Conservation (phyloP, 2,888 invertebrate species). For the Plagodis dolabraria region DNA sequence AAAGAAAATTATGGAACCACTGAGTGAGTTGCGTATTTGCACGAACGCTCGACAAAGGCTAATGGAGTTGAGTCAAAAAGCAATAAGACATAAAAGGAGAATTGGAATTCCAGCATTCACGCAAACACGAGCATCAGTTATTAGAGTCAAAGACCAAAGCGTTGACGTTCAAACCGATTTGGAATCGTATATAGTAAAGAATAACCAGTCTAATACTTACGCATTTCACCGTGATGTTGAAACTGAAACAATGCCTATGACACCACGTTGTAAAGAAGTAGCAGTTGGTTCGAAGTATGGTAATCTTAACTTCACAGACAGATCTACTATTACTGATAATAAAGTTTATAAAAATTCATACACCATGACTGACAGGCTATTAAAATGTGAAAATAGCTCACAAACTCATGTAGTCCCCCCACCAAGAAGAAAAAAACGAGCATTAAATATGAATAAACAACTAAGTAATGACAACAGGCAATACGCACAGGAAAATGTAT, state of each 20-base stretch:
- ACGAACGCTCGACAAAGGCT: slow-evolving; percentile 84
- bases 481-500: slow-evolving; percentile 55
- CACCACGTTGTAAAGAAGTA: slow-evolving; percentile 78
- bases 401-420: slow-evolving; percentile 68
- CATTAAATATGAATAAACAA: slow-evolving; percentile 33
- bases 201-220: slow-evolving; percentile 50
- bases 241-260: slow-evolving; percentile 73
- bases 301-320: slow-evolving; percentile 61
- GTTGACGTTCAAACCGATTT: slow-evolving; percentile 84
- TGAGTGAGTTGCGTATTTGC: slow-evolving; percentile 84
- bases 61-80: slow-evolving; percentile 85
- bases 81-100: slow-evolving; percentile 79
- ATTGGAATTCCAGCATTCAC: slow-evolving; percentile 83
- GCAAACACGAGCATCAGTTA: slow-evolving; percentile 82
- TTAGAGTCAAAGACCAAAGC: slow-evolving; percentile 84
- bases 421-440: slow-evolving; percentile 64
- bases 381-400: slow-evolving; percentile 57
- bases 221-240: slow-evolving; percentile 61
- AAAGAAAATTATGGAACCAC: slow-evolving; percentile 71
- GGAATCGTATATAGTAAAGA: slow-evolving; percentile 63
- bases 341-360: slow-evolving; percentile 64
- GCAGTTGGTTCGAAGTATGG: slow-evolving; percentile 68
- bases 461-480: slow-evolving; percentile 38
- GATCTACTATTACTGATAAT: slow-evolving; percentile 63
- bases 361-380: slow-evolving; percentile 66